phyloP scores from a whole-genome alignment of 2,888 invertebrate species.

The Scaeva pyrastri region DNA sequence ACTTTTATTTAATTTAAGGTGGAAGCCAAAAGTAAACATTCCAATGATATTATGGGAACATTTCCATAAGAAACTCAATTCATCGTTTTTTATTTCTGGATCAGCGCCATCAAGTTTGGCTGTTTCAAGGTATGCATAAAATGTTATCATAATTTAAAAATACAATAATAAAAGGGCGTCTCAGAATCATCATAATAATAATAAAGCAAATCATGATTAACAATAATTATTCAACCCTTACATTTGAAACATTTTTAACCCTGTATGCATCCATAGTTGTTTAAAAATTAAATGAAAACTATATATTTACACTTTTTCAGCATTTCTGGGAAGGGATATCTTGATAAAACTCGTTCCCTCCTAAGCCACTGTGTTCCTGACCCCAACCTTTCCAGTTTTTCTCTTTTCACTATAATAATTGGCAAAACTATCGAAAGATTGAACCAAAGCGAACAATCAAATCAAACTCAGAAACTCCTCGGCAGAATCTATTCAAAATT shows the following conservation, averaged over 20 bases:
- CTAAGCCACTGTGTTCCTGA: constrained; percentile 79
- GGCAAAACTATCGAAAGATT: constrained; percentile 81
- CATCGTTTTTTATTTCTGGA: constrained; percentile 84
- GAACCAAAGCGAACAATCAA: constrained; percentile 60
- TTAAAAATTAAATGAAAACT: too few species aligned
- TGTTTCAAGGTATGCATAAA: constrained; percentile 79
- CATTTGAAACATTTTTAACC: too few species aligned
- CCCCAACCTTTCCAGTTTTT: constrained; percentile 84
- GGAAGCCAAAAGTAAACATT: constrained; percentile 85
- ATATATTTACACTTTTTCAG: constrained; percentile 43
- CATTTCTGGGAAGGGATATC: constrained; percentile 80
- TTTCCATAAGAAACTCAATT: constrained; percentile 86
- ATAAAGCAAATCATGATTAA: too few species aligned
- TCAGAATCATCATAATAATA: too few species aligned
- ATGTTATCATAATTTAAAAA: background rate
- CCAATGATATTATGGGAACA: constrained; percentile 86
- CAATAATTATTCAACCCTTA: too few species aligned
- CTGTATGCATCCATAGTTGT: too few species aligned
- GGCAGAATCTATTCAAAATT: constrained; percentile 87
- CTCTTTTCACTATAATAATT: constrained; percentile 84
- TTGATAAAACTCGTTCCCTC: constrained; percentile 83
- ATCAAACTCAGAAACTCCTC: constrained; percentile 84
- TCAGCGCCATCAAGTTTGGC: constrained; percentile 84
- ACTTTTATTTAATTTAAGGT: constrained; percentile 78
- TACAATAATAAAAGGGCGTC: too few species aligned